Evolutionary conservation across 1,140 invertebrate species (phyloP).

Genomic region (Mercenaria mercenaria): DNA sequence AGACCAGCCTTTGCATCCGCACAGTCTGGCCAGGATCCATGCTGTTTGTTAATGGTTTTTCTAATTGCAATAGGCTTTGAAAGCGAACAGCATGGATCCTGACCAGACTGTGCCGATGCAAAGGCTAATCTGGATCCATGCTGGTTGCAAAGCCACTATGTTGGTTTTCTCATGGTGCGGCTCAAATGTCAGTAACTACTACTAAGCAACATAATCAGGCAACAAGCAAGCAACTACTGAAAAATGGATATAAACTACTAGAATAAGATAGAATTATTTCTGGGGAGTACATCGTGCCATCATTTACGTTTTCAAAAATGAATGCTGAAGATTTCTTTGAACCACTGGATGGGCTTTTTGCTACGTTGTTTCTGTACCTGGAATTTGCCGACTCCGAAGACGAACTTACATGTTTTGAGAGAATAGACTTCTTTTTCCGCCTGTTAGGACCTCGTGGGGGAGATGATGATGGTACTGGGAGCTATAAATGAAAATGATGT

Average conservation of each 20-base stretch:
- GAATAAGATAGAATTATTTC: not conserved
- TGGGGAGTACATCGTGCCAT: slow-evolving; percentile 11
- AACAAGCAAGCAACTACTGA: not conserved
- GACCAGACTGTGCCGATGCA: too few relatives aligned
- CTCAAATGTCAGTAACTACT: too few relatives aligned
- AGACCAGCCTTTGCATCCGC: too few relatives aligned
- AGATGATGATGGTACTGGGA: slow-evolving; percentile 28
- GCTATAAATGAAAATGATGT: slow-evolving; percentile 34
- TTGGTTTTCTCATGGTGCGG: too few relatives aligned
- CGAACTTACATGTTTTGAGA: slow-evolving; percentile 63
- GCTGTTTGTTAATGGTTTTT: too few relatives aligned
- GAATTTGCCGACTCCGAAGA: slow-evolving; percentile 19
- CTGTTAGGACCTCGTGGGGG: slow-evolving; percentile 32
- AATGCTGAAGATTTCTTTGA: slow-evolving; percentile 57
- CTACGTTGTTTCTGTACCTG: not conserved
- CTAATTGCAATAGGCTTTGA: too few relatives aligned
- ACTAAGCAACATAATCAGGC: not conserved
- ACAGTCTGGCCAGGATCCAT: too few relatives aligned
- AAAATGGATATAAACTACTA: not conserved
- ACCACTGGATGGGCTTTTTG: slow-evolving; percentile 14
- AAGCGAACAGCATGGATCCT: too few relatives aligned
- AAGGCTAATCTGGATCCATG: too few relatives aligned
- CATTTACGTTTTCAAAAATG: slow-evolving; percentile 65
- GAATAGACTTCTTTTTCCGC: slow-evolving; percentile 56
- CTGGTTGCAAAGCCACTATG: too few relatives aligned